Conservation (phyloP, 2,797 vertebrate genomes). For the Arctocebus calabarensis region DNA sequence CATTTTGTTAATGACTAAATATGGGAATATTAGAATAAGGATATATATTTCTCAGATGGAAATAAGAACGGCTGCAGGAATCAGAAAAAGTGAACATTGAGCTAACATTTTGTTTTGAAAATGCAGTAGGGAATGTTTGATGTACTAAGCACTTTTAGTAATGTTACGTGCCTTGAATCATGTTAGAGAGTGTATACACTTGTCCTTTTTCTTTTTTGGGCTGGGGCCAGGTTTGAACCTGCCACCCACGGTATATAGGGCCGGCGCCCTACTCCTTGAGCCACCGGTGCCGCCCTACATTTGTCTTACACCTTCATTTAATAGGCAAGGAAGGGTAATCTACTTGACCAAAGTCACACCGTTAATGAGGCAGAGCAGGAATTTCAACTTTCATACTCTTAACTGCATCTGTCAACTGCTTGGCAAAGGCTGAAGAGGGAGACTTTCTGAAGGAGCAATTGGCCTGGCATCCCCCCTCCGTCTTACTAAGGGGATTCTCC, state of each 20-base stretch:
- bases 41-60: background rate
- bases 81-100: background rate
- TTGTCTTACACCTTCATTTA: background rate
- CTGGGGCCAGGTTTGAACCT: too few species aligned
- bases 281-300: background rate
- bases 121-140: background rate
- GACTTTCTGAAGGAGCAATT: background rate
- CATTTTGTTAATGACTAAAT: slow-evolving; percentile 7
- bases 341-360: background rate
- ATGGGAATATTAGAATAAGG: background rate
- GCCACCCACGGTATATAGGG: too few species aligned
- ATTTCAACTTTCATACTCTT: slow-evolving; percentile 17
- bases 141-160: background rate
- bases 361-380: background rate
- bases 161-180: fast-evolving
- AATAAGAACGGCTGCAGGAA: background rate
- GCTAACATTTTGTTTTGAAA: background rate
- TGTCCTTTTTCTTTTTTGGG: background rate
- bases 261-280: too few species aligned
- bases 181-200: background rate
- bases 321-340: background rate
- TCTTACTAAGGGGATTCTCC: background rate
- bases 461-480: background rate
- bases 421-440: background rate
- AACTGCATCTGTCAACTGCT: background rate